phyloP scores from a whole-genome alignment of 2,888 invertebrate genomes.

The Miltochrista miniata region DNA sequence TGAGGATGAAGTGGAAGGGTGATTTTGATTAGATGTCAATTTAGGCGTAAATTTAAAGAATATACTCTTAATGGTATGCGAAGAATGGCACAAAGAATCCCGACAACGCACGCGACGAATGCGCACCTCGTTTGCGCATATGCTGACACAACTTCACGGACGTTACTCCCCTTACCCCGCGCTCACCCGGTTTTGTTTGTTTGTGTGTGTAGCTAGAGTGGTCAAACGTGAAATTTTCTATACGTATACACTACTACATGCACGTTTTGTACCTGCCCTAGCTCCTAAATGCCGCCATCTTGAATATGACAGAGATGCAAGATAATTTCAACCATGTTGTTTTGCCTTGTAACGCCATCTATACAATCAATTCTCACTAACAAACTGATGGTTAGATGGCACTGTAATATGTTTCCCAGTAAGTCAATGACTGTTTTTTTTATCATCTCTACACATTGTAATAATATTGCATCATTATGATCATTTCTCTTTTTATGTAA shows the following conservation, averaged over 20 bases:
- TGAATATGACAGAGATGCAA: constrained; percentile 63
- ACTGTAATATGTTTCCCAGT: neutral
- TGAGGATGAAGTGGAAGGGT: constrained; percentile 85
- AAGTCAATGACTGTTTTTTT: constrained; percentile 19
- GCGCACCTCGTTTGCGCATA: constrained; percentile 92
- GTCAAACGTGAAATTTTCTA: constrained; percentile 83
- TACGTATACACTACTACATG: constrained; percentile 73
- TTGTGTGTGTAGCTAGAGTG: constrained; percentile 76
- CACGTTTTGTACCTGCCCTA: constrained; percentile 75
- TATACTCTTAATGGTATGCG: constrained; percentile 94
- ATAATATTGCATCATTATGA: neutral
- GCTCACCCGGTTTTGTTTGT: constrained; percentile 65
- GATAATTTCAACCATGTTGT: constrained; percentile 51
- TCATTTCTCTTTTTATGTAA: neutral
- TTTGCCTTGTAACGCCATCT: constrained; percentile 55
- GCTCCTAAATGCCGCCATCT: constrained; percentile 80
- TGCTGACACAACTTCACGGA: constrained; percentile 88
- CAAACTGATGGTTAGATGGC: constrained; percentile 32
- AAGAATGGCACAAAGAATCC: constrained; percentile 99
- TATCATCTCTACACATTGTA: neutral
- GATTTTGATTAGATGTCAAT: constrained; percentile 86
- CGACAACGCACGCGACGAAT: constrained; percentile 95
- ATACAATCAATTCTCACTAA: constrained; percentile 1
- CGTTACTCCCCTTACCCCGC: constrained; percentile 81
- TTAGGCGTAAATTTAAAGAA: constrained; percentile 89